Evolutionary conservation across 2,888 invertebrate genomes (phyloP).

Genomic region (Aelia acuminata): DNA sequence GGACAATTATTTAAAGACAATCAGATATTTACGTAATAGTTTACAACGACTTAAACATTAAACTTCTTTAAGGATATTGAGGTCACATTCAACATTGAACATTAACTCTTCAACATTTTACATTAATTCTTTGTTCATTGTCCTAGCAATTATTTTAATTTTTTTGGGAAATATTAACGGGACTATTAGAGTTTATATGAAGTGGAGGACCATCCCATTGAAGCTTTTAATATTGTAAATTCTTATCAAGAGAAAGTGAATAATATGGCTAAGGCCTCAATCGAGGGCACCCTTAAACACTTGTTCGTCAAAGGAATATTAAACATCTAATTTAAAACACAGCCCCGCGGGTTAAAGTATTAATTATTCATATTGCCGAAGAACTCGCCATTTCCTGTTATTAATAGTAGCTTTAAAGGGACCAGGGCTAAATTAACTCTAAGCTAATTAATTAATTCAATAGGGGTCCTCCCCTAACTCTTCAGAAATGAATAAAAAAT

Average conservation of each 20-base stretch:
- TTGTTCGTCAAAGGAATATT: conserved; percentile 46
- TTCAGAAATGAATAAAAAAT: conserved; percentile 22
- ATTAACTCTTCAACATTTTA: neutral
- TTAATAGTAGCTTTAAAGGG: conserved; percentile 20
- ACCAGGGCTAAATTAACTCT: conserved; percentile 34
- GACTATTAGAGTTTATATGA: neutral
- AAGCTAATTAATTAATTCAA: conserved; percentile 38
- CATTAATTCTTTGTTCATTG: too few relatives aligned
- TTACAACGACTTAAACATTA: too few relatives aligned
- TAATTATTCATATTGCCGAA: conserved; percentile 26
- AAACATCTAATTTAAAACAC: conserved; percentile 42
- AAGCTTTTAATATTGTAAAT: conserved; percentile 34
- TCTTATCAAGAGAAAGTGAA: conserved; percentile 29
- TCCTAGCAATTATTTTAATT: neutral
- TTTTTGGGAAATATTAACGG: neutral
- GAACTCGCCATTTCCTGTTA: conserved; percentile 29
- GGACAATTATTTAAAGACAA: too few relatives aligned
- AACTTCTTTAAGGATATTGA: too few relatives aligned
- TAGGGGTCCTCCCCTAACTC: neutral
- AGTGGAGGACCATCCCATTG: neutral
- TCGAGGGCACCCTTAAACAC: conserved; percentile 35
- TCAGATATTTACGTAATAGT: too few relatives aligned
- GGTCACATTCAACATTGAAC: too few relatives aligned
- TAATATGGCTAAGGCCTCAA: conserved; percentile 29
- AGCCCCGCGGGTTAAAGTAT: conserved; percentile 19